These are phyloP conservation scores for Eilema depressum DNA, from an alignment of 2,888 invertebrate genomes.

Conservation along the genomic window DNA sequence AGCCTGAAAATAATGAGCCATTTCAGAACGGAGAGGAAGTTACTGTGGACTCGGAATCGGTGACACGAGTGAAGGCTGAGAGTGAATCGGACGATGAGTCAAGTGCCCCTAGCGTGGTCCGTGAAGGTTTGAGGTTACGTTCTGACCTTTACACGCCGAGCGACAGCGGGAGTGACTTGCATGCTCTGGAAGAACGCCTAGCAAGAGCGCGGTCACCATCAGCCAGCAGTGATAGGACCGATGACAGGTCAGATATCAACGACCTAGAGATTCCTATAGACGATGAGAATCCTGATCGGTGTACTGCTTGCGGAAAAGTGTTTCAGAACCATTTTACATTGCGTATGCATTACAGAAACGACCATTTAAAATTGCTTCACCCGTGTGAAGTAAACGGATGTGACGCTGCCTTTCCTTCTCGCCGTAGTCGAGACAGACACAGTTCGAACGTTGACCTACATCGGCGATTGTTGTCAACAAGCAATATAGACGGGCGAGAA, in stretches of 20 bases:
- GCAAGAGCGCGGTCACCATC: constrained; percentile 84
- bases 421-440: constrained; percentile 88
- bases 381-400: constrained; percentile 96
- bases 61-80: constrained; percentile 81
- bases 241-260: constrained; percentile 76
- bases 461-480: constrained; percentile 83
- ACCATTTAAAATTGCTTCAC: constrained; percentile 95
- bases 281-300: constrained; percentile 94
- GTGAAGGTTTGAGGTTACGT: constrained; percentile 80
- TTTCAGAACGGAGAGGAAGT: constrained; percentile 81
- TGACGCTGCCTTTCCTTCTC: constrained; percentile 96
- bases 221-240: constrained; percentile 79
- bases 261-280: constrained; percentile 94
- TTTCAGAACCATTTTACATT: constrained; percentile 97
- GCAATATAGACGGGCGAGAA: constrained; percentile 83
- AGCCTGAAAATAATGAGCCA: constrained; percentile 78
- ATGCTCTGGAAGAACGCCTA: constrained; percentile 83
- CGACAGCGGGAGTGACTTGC: constrained; percentile 82
- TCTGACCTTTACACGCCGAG: constrained; percentile 84
- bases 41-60: constrained; percentile 76
- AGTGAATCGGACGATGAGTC: constrained; percentile 84
- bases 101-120: constrained; percentile 81
- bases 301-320: constrained; percentile 94
- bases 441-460: constrained; percentile 87
- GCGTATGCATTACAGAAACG: constrained; percentile 96